A percentile compares a stretch with the other conserved stretches of the same genome.
phyloP scores from a whole-genome alignment of 2,888 invertebrate species.

The Neoitamus cyanurus region DNA sequence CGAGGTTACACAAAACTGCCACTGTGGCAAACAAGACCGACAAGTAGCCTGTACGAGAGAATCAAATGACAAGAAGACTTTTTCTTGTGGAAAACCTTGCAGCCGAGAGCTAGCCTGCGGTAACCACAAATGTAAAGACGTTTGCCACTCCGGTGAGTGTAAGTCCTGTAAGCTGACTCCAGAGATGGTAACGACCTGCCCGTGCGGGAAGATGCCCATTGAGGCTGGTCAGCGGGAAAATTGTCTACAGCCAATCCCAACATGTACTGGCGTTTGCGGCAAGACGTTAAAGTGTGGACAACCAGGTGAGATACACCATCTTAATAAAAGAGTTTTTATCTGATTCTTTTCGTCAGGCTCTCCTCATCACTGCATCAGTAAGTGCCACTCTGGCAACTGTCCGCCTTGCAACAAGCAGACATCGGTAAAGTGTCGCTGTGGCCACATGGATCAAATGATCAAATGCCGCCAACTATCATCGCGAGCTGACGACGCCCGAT shows the following conservation, averaged over 20 bases:
- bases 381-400: slow-evolving; percentile 79
- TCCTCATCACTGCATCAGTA: slow-evolving; percentile 74
- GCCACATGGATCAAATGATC: slow-evolving; percentile 84
- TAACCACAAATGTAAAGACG: slow-evolving; percentile 76
- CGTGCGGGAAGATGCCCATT: slow-evolving; percentile 77
- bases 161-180: slow-evolving; percentile 74
- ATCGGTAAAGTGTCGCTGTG: slow-evolving; percentile 84
- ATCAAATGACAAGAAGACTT: slow-evolving; percentile 66
- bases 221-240: slow-evolving; percentile 69
- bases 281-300: slow-evolving; percentile 78
- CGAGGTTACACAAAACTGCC: slow-evolving; percentile 76
- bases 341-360: slow-evolving; percentile 60
- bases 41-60: slow-evolving; percentile 74
- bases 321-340: background rate
- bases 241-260: slow-evolving; percentile 85
- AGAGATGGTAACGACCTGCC: slow-evolving; percentile 74
- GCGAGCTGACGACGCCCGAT: slow-evolving; percentile 79
- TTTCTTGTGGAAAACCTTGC: slow-evolving; percentile 74
- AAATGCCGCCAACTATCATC: slow-evolving; percentile 78
- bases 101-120: slow-evolving; percentile 72
- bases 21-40: slow-evolving; percentile 74
- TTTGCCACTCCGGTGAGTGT: slow-evolving; percentile 79
- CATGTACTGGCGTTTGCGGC: slow-evolving; percentile 78
- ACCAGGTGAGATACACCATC: slow-evolving; percentile 66
- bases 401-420: slow-evolving; percentile 82